A percentile compares a stretch with the other conserved stretches of the same genome.
Conservation (phyloP, 1,140 invertebrate genomes). For the Cecropterus lyciades region DNA sequence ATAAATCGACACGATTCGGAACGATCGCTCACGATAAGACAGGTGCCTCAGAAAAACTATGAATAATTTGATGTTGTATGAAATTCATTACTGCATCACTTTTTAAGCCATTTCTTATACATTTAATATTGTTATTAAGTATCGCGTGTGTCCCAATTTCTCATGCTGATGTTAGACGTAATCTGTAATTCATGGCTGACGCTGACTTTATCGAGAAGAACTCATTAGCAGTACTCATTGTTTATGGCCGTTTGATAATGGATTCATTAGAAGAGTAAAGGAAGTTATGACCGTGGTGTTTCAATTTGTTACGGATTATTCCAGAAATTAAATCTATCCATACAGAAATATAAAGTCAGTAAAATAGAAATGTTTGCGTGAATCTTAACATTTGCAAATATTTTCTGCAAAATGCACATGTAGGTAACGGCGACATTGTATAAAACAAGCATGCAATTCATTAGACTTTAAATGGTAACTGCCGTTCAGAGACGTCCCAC, state of each 20-base stretch:
- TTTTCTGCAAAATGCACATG: no score
- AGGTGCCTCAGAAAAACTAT: not conserved
- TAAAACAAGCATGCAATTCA: no score
- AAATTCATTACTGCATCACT: not conserved
- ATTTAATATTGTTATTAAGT: not conserved
- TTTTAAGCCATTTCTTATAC: not conserved
- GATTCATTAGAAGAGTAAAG: not conserved
- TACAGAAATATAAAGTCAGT: no score
- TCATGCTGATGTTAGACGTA: not conserved
- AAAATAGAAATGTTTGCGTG: no score
- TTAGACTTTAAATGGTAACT: no score
- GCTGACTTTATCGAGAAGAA: not conserved
- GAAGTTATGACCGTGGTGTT: no score
- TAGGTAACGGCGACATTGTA: no score
- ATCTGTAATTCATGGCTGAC: not conserved
- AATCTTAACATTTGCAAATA: no score
- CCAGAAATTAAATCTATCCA: no score
- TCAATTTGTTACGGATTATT: no score
- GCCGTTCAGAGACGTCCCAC: no score
- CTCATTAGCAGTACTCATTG: not conserved
- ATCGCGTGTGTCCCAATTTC: not conserved
- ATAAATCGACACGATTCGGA: not conserved
- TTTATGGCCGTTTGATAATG: not conserved
- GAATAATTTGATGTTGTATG: slow-evolving; percentile 1
- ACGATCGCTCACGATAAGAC: not conserved